Percentiles rank a stretch among this genome's conserved stretches.
Conservation (phyloP, 2,888 invertebrate genomes). For the Plusia festucae region DNA sequence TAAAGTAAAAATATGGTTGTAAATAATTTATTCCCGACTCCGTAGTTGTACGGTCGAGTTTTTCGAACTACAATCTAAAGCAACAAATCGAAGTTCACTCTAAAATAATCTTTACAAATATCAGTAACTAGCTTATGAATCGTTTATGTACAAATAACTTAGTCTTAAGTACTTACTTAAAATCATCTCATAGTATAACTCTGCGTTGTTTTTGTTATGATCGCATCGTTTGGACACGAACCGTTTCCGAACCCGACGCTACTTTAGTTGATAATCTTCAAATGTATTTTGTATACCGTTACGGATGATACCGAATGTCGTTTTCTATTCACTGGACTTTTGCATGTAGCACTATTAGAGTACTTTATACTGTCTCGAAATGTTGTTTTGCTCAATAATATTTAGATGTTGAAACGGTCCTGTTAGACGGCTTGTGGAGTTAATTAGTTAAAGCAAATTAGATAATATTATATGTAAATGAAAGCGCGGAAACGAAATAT, state of each 20-base stretch:
- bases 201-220: slow-evolving; percentile 53
- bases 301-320: slow-evolving; percentile 56
- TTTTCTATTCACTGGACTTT: slow-evolving; percentile 65
- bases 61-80: slow-evolving; percentile 39
- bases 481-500: slow-evolving; percentile 48
- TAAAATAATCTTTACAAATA: slow-evolving; percentile 52
- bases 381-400: slow-evolving; percentile 63
- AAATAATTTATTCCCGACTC: slow-evolving; percentile 11
- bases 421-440: slow-evolving; percentile 42
- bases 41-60: slow-evolving; percentile 27
- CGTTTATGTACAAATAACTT: slow-evolving; percentile 62
- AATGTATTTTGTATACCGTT: slow-evolving; percentile 54
- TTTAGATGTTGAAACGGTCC: slow-evolving; percentile 36
- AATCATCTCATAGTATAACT: slow-evolving; percentile 54
- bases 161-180: slow-evolving; percentile 62
- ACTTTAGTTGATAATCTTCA: slow-evolving; percentile 46
- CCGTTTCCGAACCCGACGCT: slow-evolving; percentile 42
- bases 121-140: slow-evolving; percentile 62
- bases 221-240: slow-evolving; percentile 38
- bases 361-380: slow-evolving; percentile 42
- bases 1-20: too few relatives aligned
- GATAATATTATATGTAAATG: slow-evolving; percentile 46
- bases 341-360: slow-evolving; percentile 39
- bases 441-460: slow-evolving; percentile 48
- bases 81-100: slow-evolving; percentile 44